A percentile compares a stretch with the other conserved stretches of the same genome.
phyloP scores from a whole-genome alignment of 2,113 vertebrate species.

The Tapirus terrestris region DNA sequence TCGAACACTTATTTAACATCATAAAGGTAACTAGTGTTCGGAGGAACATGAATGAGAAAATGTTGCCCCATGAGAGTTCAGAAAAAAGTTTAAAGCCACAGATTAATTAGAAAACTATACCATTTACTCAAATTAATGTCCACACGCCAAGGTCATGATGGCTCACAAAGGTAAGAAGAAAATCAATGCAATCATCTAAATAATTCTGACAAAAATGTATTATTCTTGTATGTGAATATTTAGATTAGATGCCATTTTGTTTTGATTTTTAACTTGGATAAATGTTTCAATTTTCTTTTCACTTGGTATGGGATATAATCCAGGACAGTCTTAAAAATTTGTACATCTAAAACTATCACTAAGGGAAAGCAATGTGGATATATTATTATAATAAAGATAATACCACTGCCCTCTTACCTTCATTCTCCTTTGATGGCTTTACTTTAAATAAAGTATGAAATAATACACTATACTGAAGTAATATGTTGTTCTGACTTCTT shows the following conservation, averaged over 20 bases:
- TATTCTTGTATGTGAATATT: neutral
- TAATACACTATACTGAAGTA: neutral
- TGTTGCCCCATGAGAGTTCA: neutral
- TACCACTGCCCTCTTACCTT: neutral
- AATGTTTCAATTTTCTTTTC: slow-evolving; percentile 6
- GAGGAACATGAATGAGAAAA: neutral
- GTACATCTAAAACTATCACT: neutral
- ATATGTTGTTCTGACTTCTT: neutral
- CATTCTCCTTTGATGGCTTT: neutral
- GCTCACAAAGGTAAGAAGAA: neutral
- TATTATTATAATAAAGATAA: neutral
- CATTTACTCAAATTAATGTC: neutral
- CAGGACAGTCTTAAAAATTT: neutral
- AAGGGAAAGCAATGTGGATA: neutral
- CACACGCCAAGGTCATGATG: neutral
- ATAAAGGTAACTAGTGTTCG: neutral
- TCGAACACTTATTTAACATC: neutral
- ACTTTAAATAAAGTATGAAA: neutral
- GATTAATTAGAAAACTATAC: neutral
- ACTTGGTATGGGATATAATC: neutral
- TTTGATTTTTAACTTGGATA: neutral
- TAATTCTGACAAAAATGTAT: neutral
- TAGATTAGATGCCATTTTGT: neutral
- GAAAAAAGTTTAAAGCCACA: neutral
- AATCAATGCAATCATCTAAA: neutral